These are phyloP conservation scores for Drosophila leontia DNA, from an alignment of 1,140 invertebrate genomes.

Conservation along the genomic window DNA sequence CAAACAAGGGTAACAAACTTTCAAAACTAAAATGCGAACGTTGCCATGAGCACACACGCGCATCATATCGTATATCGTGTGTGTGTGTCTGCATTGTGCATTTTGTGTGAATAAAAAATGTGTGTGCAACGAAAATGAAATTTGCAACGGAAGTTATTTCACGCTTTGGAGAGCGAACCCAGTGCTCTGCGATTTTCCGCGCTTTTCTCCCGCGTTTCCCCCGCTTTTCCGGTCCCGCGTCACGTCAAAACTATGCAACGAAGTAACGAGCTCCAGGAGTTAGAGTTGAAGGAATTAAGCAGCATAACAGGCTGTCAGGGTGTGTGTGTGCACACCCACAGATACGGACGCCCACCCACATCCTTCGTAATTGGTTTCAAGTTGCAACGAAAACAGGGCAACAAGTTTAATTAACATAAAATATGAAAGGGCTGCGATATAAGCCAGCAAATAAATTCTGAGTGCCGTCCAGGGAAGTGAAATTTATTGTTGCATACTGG, in stretches of 20 bases:
- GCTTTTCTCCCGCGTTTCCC: conserved; percentile 11
- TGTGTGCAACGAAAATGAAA: conserved; percentile 79
- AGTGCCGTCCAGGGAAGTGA: conserved; percentile 35
- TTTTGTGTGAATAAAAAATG: conserved; percentile 76
- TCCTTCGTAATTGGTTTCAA: conserved; percentile 75
- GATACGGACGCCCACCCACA: conserved; percentile 5
- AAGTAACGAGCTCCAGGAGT: conserved; percentile 60
- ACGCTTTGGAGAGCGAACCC: conserved; percentile 61
- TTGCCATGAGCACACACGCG: conserved; percentile 25
- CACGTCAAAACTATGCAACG: conserved; percentile 77
- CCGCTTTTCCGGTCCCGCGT: conserved; percentile 1
- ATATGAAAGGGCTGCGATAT: conserved; percentile 58
- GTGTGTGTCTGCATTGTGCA: conserved; percentile 73
- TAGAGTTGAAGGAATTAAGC: conserved; percentile 64
- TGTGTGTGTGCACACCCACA: conserved; percentile 22
- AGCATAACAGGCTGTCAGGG: conserved; percentile 71
- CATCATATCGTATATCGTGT: conserved; percentile 37
- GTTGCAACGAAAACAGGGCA: conserved; percentile 65
- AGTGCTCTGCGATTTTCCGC: conserved; percentile 26
- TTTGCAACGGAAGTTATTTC: conserved; percentile 82
- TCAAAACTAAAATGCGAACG: conserved; percentile 39
- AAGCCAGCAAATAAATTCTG: conserved; percentile 54
- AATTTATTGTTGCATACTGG: conserved; percentile 56
- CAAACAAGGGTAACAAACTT: conserved; percentile 48
- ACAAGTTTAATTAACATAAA: conserved; percentile 83